Evolutionary conservation across 2,888 invertebrate genomes (phyloP), one percentile per base, ranked within the genome.

Genomic region (Cheilosia grossa): DNA sequence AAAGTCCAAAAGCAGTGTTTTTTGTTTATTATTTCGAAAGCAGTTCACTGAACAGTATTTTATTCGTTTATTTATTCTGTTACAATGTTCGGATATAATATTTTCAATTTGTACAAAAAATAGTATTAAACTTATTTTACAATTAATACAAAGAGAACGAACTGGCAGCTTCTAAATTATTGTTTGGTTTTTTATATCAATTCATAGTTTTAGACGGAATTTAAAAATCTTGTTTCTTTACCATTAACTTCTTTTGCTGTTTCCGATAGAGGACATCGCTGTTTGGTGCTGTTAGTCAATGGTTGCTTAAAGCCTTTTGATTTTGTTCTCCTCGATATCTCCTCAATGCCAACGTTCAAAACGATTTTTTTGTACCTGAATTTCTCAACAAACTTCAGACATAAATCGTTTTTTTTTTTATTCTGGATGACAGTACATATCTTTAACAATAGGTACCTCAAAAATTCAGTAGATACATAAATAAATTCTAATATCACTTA

Each of bases 401-500:
- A 24, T 21, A 10, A 51, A 24, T 13, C 13, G 15, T 51, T 2
- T 5, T 4, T 19, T 24, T 24, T 51, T 40, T 27, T 13, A 30
- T 27, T 9, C 27, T 10, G 13, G 13, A 33, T 54, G 17, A n/a
- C 37, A 44, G 33, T 70, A 37, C 49, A 19, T 49, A 64, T 51
- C 13, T 54, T n/a, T 17, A 61, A 30, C 27, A 27, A 24, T 30
- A n/a, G n/a, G n/a, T n/a, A 53, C 49, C 69, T 30, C 30, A 58
- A 81, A 66, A 47, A 63, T 63, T 74, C 59, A 59, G 37, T 79
- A 61, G 56, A 63, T 24, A 40, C 49, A 61, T 74, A 79, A 73
- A 80, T 83, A 83, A 83, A 75, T 79, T 56, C 83, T 83, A 83
- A 83, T 83, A 83, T 83, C 83, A 83, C 83, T 83, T 80, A 83